Percentiles rank a stretch among this genome's conserved stretches.
These are phyloP conservation scores for Anthophora plumipes DNA, from an alignment of 2,888 invertebrate species.

Conservation along the genomic window DNA sequence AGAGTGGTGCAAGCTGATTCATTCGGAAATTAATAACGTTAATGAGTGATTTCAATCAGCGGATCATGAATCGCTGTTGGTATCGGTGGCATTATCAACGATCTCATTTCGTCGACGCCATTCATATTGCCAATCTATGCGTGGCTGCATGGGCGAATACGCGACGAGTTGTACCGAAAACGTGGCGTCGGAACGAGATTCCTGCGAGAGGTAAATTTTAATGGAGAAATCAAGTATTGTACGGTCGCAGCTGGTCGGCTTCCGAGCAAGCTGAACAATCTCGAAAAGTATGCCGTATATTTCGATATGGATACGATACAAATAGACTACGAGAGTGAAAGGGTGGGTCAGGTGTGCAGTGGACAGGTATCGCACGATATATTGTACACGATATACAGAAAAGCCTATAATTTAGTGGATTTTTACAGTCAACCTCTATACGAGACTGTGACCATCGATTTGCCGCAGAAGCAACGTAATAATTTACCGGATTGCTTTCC, in stretches of 20 bases:
- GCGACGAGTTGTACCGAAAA: not conserved
- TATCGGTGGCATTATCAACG: not conserved
- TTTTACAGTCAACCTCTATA: constrained; percentile 51
- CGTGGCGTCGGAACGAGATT: constrained; percentile 18
- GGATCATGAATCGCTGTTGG: constrained; percentile 8
- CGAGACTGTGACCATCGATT: constrained; percentile 53
- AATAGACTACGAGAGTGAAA: not conserved
- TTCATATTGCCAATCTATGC: not conserved
- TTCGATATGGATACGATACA: constrained; percentile 56
- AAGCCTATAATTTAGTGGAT: constrained; percentile 62
- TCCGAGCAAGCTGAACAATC: constrained; percentile 57
- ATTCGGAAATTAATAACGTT: constrained; percentile 37
- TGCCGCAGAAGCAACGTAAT: constrained; percentile 46
- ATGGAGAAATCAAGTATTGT: constrained; percentile 68
- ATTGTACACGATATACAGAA: constrained; percentile 40
- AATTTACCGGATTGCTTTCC: constrained; percentile 48
- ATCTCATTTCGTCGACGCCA: constrained; percentile 9
- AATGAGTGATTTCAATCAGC: constrained; percentile 36
- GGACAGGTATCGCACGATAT: constrained; percentile 34
- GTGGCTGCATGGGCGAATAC: not conserved
- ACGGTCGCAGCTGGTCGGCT: constrained; percentile 52
- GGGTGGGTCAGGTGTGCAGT: constrained; percentile 21
- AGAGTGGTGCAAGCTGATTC: not conserved
- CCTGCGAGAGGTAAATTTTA: constrained; percentile 61
- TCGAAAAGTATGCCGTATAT: constrained; percentile 62